phyloP scores from a whole-genome alignment of 2,888 invertebrate species.

The Epinotia bilunana region DNA sequence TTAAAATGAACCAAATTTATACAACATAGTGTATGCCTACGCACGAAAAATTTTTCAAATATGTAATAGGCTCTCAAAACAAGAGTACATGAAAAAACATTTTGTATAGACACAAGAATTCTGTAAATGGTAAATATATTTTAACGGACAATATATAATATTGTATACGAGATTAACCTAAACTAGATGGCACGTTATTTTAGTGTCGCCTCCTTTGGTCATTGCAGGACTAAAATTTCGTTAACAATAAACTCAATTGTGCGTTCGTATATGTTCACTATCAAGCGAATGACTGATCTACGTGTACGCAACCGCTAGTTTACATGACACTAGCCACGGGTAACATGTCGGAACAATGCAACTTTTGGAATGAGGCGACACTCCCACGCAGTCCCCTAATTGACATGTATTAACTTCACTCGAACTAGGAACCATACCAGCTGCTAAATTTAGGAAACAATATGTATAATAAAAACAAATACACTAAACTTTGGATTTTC shows the following conservation, averaged over 20 bases:
- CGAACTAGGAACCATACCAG: conserved; percentile 85
- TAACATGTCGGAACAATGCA: conserved; percentile 54
- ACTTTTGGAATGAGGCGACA: conserved; percentile 73
- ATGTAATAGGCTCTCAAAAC: conserved; percentile 84
- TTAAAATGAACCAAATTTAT: conserved; percentile 59
- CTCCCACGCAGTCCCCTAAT: conserved; percentile 83
- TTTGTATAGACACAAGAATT: conserved; percentile 85
- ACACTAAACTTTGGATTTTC: conserved; percentile 84
- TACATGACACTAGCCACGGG: conserved; percentile 47
- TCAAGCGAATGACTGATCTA: conserved; percentile 59
- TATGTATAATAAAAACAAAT: conserved; percentile 53
- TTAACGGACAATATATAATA: conserved; percentile 85
- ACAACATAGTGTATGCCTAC: conserved; percentile 60
- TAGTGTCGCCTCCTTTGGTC: conserved; percentile 84
- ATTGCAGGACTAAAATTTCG: conserved; percentile 67
- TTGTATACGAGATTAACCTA: conserved; percentile 85
- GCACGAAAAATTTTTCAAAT: conserved; percentile 75
- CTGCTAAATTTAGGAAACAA: conserved; percentile 83
- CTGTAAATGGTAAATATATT: conserved; percentile 85
- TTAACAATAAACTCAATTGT: conserved; percentile 78
- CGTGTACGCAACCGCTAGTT: conserved; percentile 51
- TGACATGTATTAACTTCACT: conserved; percentile 83
- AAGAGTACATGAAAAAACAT: conserved; percentile 84
- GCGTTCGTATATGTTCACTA: conserved; percentile 74
- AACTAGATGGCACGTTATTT: conserved; percentile 85